A percentile compares a stretch with the other conserved stretches of the same genome.
Conservation (phyloP, 1,140 invertebrate genomes). For the Heliconius eleuchia region DNA sequence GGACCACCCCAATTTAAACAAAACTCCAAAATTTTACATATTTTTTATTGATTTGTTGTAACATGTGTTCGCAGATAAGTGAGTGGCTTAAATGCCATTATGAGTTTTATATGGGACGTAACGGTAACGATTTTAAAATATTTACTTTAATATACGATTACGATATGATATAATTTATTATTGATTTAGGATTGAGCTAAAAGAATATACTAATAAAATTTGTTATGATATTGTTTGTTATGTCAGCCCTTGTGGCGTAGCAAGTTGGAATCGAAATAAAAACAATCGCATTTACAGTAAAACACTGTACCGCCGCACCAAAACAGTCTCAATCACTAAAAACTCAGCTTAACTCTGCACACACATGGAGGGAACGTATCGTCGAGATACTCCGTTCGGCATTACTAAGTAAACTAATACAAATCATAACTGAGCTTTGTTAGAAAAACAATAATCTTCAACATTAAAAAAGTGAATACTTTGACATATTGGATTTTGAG, state of each 20-base stretch:
- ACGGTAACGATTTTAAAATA: constrained; percentile 38
- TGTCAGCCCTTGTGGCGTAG: too few species aligned
- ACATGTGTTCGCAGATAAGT: constrained; percentile 69
- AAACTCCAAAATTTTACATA: constrained; percentile 50
- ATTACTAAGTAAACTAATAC: too few species aligned
- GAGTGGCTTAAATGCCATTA: background rate
- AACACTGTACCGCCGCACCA: too few species aligned
- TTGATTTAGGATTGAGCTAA: background rate
- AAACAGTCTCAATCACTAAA: too few species aligned
- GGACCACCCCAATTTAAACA: constrained; percentile 26
- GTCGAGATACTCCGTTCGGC: too few species aligned
- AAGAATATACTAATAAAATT: too few species aligned
- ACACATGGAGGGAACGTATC: too few species aligned
- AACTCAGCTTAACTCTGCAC: too few species aligned
- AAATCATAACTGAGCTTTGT: background rate
- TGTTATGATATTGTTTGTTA: too few species aligned
- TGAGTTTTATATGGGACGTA: constrained; percentile 41
- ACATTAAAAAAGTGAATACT: constrained; percentile 42
- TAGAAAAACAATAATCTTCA: constrained; percentile 32
- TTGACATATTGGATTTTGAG: constrained; percentile 49
- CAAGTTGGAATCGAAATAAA: too few species aligned
- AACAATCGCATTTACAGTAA: too few species aligned
- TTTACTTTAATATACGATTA: background rate
- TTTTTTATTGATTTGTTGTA: constrained; percentile 55
- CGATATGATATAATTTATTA: background rate